phyloP scores from a whole-genome alignment of 2,113 vertebrate genomes.

The Vulpes lagopus region DNA sequence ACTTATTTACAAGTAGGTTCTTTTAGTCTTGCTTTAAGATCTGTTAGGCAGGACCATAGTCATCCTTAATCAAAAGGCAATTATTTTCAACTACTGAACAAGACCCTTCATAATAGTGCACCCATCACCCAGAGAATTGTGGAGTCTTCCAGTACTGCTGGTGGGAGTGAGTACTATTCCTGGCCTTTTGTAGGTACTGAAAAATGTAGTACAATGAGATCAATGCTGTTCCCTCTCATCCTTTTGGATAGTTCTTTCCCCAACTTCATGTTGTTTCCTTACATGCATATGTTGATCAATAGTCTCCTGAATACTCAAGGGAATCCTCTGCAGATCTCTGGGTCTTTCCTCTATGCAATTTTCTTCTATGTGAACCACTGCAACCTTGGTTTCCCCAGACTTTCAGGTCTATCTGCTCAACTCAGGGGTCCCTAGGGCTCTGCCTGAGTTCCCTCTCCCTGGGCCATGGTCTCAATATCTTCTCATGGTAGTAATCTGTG shows the following conservation, averaged over 20 bases:
- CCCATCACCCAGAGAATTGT: background rate
- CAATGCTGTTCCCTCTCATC: background rate
- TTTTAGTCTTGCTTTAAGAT: background rate
- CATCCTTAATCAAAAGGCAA: background rate
- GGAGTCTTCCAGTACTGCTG: background rate
- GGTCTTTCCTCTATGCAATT: background rate
- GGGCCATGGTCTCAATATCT: background rate
- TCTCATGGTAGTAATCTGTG: background rate
- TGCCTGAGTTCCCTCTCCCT: background rate
- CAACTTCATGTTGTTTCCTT: background rate
- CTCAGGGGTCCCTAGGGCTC: background rate
- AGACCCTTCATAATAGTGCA: background rate
- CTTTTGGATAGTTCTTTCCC: background rate
- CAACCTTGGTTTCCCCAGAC: background rate
- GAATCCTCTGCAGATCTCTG: background rate
- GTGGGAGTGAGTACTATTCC: background rate
- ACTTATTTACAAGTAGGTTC: background rate
- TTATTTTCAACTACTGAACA: background rate
- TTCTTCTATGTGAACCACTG: background rate
- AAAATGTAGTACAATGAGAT: background rate
- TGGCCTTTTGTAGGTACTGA: background rate
- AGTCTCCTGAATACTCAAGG: background rate
- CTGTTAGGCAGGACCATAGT: background rate
- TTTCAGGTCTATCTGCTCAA: background rate
- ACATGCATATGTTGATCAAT: too few species aligned